Conservation (phyloP, 2,888 invertebrate species). For the Oligia strigilis region DNA sequence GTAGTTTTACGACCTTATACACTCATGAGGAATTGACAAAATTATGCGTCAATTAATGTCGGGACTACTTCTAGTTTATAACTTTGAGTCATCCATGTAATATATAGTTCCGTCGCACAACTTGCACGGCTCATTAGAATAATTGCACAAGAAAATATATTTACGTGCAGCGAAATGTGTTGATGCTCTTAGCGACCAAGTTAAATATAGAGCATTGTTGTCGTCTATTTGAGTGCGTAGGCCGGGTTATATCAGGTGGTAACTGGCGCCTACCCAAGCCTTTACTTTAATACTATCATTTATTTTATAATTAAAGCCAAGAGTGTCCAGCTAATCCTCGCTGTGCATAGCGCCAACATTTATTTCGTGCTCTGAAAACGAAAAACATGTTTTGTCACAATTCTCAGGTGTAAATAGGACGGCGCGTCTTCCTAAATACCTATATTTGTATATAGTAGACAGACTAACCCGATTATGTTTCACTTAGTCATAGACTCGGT, state of each 20-base stretch:
- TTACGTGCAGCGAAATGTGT: slow-evolving; percentile 55
- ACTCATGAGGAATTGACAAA: slow-evolving; percentile 9
- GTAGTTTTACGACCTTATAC: background rate
- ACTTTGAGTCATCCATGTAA: slow-evolving; percentile 30
- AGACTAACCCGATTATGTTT: slow-evolving; percentile 36
- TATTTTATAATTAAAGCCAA: slow-evolving; percentile 15
- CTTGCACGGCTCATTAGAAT: slow-evolving; percentile 49
- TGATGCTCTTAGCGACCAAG: slow-evolving; percentile 51
- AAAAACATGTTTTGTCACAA: slow-evolving; percentile 1
- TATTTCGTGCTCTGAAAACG: background rate
- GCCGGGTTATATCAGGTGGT: slow-evolving; percentile 51
- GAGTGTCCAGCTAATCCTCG: background rate
- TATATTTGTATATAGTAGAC: slow-evolving; percentile 27
- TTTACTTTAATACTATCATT: slow-evolving; percentile 17
- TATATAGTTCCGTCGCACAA: slow-evolving; percentile 20
- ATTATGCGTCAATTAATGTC: slow-evolving; percentile 9
- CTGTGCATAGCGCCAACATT: background rate
- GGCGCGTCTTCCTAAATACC: slow-evolving; percentile 21
- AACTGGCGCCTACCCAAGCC: slow-evolving; percentile 56
- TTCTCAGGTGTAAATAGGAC: slow-evolving; percentile 35
- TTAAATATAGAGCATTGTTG: slow-evolving; percentile 62
- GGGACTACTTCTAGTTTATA: slow-evolving; percentile 9
- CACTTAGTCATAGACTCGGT: slow-evolving; percentile 30
- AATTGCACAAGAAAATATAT: slow-evolving; percentile 60
- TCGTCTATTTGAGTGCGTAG: slow-evolving; percentile 57